Conservation (phyloP, 2,113 vertebrate species). For the Oostethus manadensis region DNA sequence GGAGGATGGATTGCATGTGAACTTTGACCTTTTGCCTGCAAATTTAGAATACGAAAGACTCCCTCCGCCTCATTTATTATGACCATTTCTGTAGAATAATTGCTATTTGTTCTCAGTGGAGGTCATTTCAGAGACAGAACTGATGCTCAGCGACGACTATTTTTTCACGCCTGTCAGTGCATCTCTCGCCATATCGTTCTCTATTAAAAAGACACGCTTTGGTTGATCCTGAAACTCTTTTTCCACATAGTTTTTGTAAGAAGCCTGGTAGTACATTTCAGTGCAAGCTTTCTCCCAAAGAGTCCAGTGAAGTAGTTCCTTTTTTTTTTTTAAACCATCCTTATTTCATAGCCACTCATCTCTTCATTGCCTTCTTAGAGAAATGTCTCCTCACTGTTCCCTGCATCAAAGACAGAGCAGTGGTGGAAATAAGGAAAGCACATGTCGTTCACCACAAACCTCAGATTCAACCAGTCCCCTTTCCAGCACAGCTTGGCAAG, state of each 20-base stretch:
- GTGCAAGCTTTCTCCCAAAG: slow-evolving; percentile 10
- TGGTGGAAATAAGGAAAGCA: slow-evolving; percentile 39
- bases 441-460: slow-evolving; percentile 29
- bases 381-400: slow-evolving; percentile 37
- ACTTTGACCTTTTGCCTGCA: slow-evolving; percentile 42
- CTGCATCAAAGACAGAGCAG: slow-evolving; percentile 34
- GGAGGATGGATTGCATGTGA: slow-evolving; percentile 34
- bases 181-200: slow-evolving; percentile 38
- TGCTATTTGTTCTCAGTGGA: slow-evolving; percentile 61
- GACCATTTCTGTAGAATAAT: slow-evolving; percentile 50
- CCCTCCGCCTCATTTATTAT: slow-evolving; percentile 24
- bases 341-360: slow-evolving; percentile 48
- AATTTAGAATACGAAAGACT: slow-evolving; percentile 31
- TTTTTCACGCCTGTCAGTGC: slow-evolving; percentile 59
- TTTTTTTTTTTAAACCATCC: slow-evolving; percentile 40
- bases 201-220: slow-evolving; percentile 56
- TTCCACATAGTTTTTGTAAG: slow-evolving; percentile 18
- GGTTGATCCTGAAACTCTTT: slow-evolving; percentile 36
- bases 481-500: slow-evolving; percentile 16
- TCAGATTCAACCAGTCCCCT: slow-evolving; percentile 23
- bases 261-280: slow-evolving; percentile 27
- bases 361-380: slow-evolving; percentile 27
- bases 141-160: slow-evolving; percentile 46
- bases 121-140: slow-evolving; percentile 53
- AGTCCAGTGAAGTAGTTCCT: slow-evolving; percentile 29